Conservation (phyloP, 1,140 invertebrate genomes). For the Agraylea sexmaculata region DNA sequence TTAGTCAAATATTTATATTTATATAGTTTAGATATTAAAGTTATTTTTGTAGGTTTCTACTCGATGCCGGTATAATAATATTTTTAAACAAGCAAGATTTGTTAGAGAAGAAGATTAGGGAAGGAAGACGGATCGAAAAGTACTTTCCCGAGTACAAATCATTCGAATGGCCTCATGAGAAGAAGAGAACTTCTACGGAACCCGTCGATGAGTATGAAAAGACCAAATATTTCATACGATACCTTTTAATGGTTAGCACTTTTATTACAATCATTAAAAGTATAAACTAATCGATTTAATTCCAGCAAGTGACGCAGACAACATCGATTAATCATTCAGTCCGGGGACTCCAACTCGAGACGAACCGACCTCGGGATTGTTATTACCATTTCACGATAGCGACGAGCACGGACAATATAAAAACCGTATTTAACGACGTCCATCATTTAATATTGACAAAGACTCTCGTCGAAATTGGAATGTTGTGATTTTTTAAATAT, state of each 20-base stretch:
- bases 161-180: conserved; percentile 36
- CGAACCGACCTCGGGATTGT: conserved; percentile 35
- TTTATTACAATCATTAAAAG: conserved; percentile 1
- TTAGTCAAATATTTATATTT: conserved; percentile 24
- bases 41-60: conserved; percentile 47
- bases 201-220: conserved; percentile 48
- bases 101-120: conserved; percentile 54
- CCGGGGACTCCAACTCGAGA: conserved; percentile 23
- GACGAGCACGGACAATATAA: conserved; percentile 60
- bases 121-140: conserved; percentile 47
- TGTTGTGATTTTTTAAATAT: conserved; percentile 20
- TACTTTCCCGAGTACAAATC: conserved; percentile 54
- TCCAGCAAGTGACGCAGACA: conserved; percentile 30
- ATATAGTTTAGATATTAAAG: conserved; percentile 1
- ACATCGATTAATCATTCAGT: background rate
- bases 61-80: conserved; percentile 61
- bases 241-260: conserved; percentile 50
- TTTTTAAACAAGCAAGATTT: conserved; percentile 78
- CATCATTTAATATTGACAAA: conserved; percentile 57
- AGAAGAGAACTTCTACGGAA: conserved; percentile 28
- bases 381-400: conserved; percentile 63
- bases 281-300: conserved; percentile 2
- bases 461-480: conserved; percentile 37
- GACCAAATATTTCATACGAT: conserved; percentile 54
- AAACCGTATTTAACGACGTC: conserved; percentile 56